A percentile compares a stretch with the other conserved stretches of the same genome.
Conservation (phyloP, 2,888 invertebrate species). For the Drosophila mimetica region DNA sequence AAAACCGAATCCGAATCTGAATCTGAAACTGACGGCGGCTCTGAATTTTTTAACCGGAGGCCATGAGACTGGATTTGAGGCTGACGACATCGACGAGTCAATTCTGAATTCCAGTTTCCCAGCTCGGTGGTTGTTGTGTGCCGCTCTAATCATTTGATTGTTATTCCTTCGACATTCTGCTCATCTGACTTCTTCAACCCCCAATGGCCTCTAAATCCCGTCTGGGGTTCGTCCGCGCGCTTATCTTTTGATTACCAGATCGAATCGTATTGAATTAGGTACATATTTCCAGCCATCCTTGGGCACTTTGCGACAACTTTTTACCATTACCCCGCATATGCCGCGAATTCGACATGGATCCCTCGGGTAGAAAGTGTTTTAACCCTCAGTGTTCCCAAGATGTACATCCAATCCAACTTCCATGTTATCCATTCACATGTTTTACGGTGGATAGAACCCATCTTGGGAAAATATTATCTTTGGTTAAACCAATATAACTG, state of each 20-base stretch:
- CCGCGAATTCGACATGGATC: constrained; percentile 32
- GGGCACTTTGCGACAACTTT: constrained; percentile 32
- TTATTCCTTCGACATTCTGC: constrained; percentile 70
- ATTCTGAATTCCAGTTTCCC: constrained; percentile 70
- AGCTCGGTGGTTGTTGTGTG: constrained; percentile 50
- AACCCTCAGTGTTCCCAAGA: constrained; percentile 1
- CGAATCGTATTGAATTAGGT: constrained; percentile 75
- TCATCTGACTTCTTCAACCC: constrained; percentile 38
- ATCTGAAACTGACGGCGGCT: constrained; percentile 22
- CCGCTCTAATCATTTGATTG: constrained; percentile 71
- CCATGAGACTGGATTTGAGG: constrained; percentile 51
- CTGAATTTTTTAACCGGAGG: constrained; percentile 25
- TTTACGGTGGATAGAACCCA: background rate
- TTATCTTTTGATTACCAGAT: constrained; percentile 76
- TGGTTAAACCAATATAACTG: too few species aligned
- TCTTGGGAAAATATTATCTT: background rate
- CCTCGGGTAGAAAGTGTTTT: constrained; percentile 1
- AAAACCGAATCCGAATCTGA: constrained; percentile 30
- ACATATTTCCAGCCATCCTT: constrained; percentile 48
- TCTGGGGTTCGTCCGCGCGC: constrained; percentile 37
- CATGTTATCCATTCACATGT: background rate
- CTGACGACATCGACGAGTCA: constrained; percentile 70
- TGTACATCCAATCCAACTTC: background rate
- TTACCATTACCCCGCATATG: constrained; percentile 44
- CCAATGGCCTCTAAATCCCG: constrained; percentile 29